Conservation (phyloP, 2,113 vertebrate genomes). For the Tenebrosternarchus preto region DNA sequence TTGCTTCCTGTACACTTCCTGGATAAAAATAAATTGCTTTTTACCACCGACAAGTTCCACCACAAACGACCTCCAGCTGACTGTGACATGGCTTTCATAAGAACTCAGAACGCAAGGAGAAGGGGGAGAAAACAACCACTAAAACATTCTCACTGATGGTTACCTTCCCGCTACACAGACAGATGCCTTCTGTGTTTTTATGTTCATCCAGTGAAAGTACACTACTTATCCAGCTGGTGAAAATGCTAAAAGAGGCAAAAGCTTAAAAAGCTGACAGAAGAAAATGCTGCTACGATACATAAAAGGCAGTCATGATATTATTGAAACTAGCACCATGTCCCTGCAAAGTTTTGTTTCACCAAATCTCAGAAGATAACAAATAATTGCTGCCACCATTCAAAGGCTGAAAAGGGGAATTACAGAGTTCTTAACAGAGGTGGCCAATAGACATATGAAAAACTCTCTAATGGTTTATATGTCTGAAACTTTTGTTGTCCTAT, state of each 20-base stretch:
- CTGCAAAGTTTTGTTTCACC: background rate
- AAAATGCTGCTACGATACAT: conserved; percentile 9
- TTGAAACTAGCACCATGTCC: background rate
- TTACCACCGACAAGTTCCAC: conserved; percentile 10
- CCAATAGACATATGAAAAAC: too few relatives aligned
- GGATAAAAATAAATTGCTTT: conserved; percentile 26
- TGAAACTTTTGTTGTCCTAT: too few relatives aligned
- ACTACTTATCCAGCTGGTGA: background rate
- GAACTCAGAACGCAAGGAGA: background rate
- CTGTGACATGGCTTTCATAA: conserved; percentile 1
- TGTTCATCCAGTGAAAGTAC: conserved; percentile 4
- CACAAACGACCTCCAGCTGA: background rate
- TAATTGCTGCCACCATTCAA: too few relatives aligned
- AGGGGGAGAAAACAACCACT: background rate
- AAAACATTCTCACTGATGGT: conserved; percentile 9
- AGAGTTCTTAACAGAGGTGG: too few relatives aligned
- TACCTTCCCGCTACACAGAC: conserved; percentile 7
- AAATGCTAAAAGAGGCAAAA: background rate
- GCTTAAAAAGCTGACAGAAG: background rate
- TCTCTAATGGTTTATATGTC: too few relatives aligned
- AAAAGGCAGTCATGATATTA: background rate
- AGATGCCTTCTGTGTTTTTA: background rate
- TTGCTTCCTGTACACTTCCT: conserved; percentile 23
- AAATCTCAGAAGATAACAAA: background rate
- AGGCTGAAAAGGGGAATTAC: too few relatives aligned